Conservation (phyloP, 2,113 vertebrate species). For the Caranx ignobilis region DNA sequence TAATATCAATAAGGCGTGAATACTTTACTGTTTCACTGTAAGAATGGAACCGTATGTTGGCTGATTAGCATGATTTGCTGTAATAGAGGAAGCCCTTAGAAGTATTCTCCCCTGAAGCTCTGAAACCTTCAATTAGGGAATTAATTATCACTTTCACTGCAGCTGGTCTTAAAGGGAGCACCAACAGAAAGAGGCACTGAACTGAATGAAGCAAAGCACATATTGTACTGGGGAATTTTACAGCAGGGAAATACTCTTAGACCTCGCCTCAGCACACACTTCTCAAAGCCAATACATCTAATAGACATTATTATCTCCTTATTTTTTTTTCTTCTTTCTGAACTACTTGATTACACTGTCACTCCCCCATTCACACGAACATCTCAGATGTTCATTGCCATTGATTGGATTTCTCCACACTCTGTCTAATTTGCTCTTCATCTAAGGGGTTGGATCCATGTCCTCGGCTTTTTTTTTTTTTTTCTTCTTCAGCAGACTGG, state of each 20-base stretch:
- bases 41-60: slow-evolving; percentile 20
- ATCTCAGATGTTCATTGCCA: slow-evolving; percentile 9
- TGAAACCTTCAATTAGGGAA: slow-evolving; percentile 69
- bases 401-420: slow-evolving; percentile 51
- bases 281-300: slow-evolving; percentile 32
- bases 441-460: slow-evolving; percentile 26
- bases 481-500: slow-evolving; percentile 23
- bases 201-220: slow-evolving; percentile 46
- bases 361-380: slow-evolving; percentile 9
- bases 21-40: background rate
- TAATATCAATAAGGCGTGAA: slow-evolving; percentile 7
- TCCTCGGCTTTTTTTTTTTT: slow-evolving; percentile 16
- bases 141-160: slow-evolving; percentile 65
- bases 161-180: slow-evolving; percentile 51
- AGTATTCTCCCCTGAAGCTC: slow-evolving; percentile 51
- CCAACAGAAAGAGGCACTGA: slow-evolving; percentile 34
- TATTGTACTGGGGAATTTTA: slow-evolving; percentile 35
- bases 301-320: slow-evolving; percentile 16
- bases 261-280: slow-evolving; percentile 11
- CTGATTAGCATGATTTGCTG: slow-evolving; percentile 38
- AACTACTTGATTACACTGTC: slow-evolving; percentile 23
- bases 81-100: slow-evolving; percentile 44
- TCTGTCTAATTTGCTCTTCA: slow-evolving; percentile 44
- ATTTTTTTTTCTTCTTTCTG: slow-evolving; percentile 24
- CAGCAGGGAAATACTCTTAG: slow-evolving; percentile 15